Base-by-base conservation (phyloP, 2,113 vertebrate species). In the Macrotis lagotis region DNA sequence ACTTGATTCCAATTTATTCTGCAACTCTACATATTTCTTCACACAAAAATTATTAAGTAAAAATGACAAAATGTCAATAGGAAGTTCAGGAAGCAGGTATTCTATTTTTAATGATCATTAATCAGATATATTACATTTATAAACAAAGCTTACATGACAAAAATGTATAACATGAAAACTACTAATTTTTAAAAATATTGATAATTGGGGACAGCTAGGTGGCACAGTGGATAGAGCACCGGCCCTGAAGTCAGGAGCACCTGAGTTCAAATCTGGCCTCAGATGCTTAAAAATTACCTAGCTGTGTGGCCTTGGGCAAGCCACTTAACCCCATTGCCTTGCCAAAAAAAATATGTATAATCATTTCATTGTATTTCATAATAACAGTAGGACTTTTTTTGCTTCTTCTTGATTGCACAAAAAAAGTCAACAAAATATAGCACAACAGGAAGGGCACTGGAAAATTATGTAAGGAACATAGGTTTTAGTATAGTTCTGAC, bases 1-100 rank as follows among this genome's bases (percentile, higher is more conserved):
- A 83, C n/a, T 83, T 83, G 66, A 83, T 83, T 83, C 66, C 66
- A 83, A 83, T 83, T 83, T 83, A 83, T 83, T 44, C n/a, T 83
- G n/a, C 19, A 44, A 19, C 19, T 24, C 66, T 19, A 83, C 66
- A 83, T 83, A 83, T 83, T 19, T 83, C 66, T 83, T 83, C n/a
- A 83, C 66, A 44, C 66, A 83, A 83, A 74, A 83, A 83, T 83
- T 44, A 83, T 83, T 44, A 83, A 44, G 16, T 44, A 83, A 44
- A 44, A 1, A 83, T 83, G 66, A 50, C 4, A 49, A 50, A 90
- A 90, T 16, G 48, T 48, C 89, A 31, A 90, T 25, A 50, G 89
- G 88, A 90, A 90, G 9, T 90, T 49, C 66, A 90, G 28, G n/a
- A 26, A 44, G 25, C 89, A 90, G 48, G 10, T 31, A 1, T 90